These are phyloP conservation scores for Glaucopsyche alexis DNA, from an alignment of 2,888 invertebrate species.

Conservation along the genomic window DNA sequence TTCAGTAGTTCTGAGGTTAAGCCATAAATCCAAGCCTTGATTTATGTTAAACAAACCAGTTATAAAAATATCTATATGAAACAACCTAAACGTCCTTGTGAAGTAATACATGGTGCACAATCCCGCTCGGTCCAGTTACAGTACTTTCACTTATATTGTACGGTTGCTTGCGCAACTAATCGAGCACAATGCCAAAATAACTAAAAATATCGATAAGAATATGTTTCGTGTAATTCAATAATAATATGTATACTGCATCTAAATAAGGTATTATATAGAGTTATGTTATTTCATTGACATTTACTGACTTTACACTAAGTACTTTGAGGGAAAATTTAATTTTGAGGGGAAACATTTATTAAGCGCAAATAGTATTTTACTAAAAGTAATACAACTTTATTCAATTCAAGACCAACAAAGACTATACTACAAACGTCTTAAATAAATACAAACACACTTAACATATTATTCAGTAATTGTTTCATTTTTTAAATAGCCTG, in stretches of 20 bases:
- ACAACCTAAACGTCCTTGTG: conserved; percentile 67
- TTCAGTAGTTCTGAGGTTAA: not conserved
- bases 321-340: too few species aligned
- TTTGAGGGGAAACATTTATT: too few species aligned
- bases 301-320: too few species aligned
- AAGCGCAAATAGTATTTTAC: not conserved
- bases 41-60: conserved; percentile 15
- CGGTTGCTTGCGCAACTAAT: conserved; percentile 59
- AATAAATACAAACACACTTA: conserved; percentile 10
- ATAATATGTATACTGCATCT: too few species aligned
- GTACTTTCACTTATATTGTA: conserved; percentile 76
- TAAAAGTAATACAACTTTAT: conserved; percentile 16
- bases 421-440: conserved; percentile 9
- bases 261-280: too few species aligned
- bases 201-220: not conserved
- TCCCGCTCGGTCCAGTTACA: conserved; percentile 69
- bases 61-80: conserved; percentile 41
- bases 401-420: not conserved
- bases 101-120: conserved; percentile 55
- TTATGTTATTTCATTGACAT: too few species aligned
- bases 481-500: not conserved
- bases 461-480: conserved; percentile 3
- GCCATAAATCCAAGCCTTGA: not conserved
- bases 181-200: conserved; percentile 18
- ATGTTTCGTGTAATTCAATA: too few species aligned